Conservation (phyloP, 2,888 invertebrate species). For the Meteorus cinctellus region DNA sequence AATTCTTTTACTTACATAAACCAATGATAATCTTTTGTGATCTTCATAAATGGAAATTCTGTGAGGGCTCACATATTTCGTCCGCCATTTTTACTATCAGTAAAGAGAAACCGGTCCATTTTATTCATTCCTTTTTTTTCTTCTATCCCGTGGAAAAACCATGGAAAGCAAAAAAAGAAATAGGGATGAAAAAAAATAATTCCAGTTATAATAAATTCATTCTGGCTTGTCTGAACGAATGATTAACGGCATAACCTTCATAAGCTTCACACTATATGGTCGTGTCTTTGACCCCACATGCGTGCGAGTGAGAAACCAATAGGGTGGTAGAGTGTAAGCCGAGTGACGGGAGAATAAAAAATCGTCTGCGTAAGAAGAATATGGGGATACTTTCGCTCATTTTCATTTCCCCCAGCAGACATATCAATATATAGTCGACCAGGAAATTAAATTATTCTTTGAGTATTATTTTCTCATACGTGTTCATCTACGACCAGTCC, state of each 20-base stretch:
- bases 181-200: not conserved
- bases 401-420: constrained; percentile 28
- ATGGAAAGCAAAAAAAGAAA: not conserved
- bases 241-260: constrained; percentile 50
- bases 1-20: constrained; percentile 33
- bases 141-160: not conserved
- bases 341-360: constrained; percentile 7
- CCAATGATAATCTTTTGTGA: constrained; percentile 20
- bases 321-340: not conserved
- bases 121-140: not conserved
- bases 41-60: not conserved
- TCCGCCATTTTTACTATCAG: not conserved
- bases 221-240: constrained; percentile 39
- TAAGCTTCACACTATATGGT: constrained; percentile 48
- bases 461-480: constrained; percentile 12
- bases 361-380: constrained; percentile 47
- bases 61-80: not conserved
- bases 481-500: constrained; percentile 27
- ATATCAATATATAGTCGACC: constrained; percentile 39
- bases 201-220: constrained; percentile 11
- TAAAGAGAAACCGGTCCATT: not conserved
- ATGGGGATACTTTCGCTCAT: constrained; percentile 32
- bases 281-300: not conserved
- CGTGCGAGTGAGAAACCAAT: not conserved
- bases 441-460: constrained; percentile 54